These are phyloP conservation scores for Drosophila funebris DNA, from an alignment of 1,140 invertebrate genomes.

Conservation along the genomic window DNA sequence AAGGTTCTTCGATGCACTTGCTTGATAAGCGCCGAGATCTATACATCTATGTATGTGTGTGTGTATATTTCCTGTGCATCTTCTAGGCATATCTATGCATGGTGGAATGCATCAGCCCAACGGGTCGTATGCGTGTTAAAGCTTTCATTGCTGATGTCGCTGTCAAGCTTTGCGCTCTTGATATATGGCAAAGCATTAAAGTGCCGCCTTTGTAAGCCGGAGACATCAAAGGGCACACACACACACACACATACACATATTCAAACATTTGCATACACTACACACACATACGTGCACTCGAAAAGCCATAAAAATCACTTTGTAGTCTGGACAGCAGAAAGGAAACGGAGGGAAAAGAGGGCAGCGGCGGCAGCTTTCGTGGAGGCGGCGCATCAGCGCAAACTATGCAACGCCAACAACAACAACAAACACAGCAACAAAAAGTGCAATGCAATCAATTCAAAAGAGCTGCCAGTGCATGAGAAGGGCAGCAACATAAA, in stretches of 20 bases:
- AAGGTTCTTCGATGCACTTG: conserved; percentile 38
- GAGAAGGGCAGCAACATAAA: neutral
- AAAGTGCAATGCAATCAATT: conserved; percentile 81
- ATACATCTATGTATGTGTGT: no score
- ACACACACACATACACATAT: conserved; percentile 36
- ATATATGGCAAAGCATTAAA: conserved; percentile 73
- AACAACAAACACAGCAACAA: conserved; percentile 28
- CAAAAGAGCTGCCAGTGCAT: conserved; percentile 50
- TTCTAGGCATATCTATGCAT: neutral
- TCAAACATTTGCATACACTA: conserved; percentile 63
- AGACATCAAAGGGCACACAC: conserved; percentile 72
- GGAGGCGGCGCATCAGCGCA: conserved; percentile 71
- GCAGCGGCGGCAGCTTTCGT: conserved; percentile 30
- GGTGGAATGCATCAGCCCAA: conserved; percentile 7
- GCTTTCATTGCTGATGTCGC: conserved; percentile 50
- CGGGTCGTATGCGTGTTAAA: conserved; percentile 77
- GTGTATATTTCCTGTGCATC: neutral
- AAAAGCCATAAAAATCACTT: conserved; percentile 80
- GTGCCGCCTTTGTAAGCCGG: conserved; percentile 73
- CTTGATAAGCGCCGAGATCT: conserved; percentile 21
- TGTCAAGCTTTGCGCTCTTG: conserved; percentile 68
- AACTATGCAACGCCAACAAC: conserved; percentile 69
- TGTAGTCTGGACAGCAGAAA: conserved; percentile 43
- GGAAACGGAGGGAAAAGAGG: neutral
- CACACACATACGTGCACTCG: conserved; percentile 26